phyloP scores from a whole-genome alignment of 2,113 vertebrate species.

The Rhinichthys klamathensis region DNA sequence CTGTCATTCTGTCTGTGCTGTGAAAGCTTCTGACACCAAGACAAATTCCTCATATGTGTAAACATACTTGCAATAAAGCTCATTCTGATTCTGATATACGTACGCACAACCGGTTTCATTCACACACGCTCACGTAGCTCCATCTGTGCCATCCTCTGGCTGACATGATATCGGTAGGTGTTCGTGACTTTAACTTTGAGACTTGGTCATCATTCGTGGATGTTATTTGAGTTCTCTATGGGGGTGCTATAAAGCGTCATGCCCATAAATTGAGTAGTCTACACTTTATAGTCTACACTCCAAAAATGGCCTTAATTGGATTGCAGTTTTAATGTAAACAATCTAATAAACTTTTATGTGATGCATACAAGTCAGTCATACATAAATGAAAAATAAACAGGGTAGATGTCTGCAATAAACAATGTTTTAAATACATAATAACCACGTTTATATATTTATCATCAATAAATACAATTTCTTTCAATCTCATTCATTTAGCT shows the following conservation, averaged over 20 bases:
- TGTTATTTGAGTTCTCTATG: neutral
- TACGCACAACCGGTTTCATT: neutral
- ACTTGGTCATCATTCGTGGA: constrained; percentile 6
- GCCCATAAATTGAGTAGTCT: neutral
- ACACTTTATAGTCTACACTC: neutral
- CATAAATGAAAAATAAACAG: neutral
- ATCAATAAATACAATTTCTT: no score
- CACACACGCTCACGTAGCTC: neutral
- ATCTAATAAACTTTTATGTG: neutral
- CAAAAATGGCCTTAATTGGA: neutral
- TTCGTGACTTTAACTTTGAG: neutral
- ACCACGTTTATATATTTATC: no score
- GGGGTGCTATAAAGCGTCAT: neutral
- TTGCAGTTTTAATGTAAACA: neutral
- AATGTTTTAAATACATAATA: no score
- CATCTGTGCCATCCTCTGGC: neutral
- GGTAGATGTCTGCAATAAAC: no score
- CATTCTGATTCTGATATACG: neutral
- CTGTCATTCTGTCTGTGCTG: no score
- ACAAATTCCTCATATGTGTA: no score
- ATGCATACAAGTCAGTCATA: neutral
- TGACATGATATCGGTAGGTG: neutral
- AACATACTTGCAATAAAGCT: no score
- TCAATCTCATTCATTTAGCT: no score
- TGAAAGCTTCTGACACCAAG: no score